A percentile compares a stretch with the other conserved stretches of the same genome.
These are phyloP conservation scores for Osmerus mordax DNA, from an alignment of 2,113 vertebrate genomes.

Conservation along the genomic window DNA sequence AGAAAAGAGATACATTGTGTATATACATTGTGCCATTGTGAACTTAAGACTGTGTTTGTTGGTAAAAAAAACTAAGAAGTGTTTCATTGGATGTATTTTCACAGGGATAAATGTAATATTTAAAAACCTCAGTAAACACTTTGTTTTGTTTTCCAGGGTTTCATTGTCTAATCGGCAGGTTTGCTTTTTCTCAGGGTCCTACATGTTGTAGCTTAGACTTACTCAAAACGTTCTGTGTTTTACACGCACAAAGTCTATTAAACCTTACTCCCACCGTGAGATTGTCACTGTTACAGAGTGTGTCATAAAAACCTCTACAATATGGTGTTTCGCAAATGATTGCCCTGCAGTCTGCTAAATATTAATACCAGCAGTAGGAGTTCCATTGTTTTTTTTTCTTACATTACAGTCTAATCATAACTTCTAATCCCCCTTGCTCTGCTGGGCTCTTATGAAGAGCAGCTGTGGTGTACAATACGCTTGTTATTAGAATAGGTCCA, in stretches of 20 bases:
- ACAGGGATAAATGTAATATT: no score
- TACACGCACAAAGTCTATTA: neutral
- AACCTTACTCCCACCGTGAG: no score
- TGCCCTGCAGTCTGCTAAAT: conserved; percentile 18
- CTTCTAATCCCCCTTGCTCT: conserved; percentile 2
- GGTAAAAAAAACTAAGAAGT: no score
- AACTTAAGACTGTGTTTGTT: no score
- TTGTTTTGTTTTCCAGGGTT: no score
- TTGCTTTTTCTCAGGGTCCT: no score
- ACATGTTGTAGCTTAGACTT: no score
- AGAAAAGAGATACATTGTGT: no score
- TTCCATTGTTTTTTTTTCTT: conserved; percentile 20
- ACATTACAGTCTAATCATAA: conserved; percentile 31
- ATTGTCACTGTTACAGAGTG: conserved; percentile 1
- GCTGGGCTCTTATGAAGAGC: conserved; percentile 17
- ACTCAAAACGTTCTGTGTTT: neutral
- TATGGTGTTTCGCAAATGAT: conserved; percentile 26
- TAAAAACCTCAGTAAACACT: no score
- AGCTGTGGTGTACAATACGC: neutral
- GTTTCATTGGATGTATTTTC: no score
- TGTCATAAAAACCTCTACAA: conserved; percentile 16
- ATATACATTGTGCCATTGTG: no score
- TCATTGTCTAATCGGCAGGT: no score
- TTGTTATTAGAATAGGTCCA: neutral
- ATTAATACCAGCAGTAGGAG: conserved; percentile 20